Conservation (phyloP, 2,113 vertebrate genomes). For the Bostrychus sinensis region DNA sequence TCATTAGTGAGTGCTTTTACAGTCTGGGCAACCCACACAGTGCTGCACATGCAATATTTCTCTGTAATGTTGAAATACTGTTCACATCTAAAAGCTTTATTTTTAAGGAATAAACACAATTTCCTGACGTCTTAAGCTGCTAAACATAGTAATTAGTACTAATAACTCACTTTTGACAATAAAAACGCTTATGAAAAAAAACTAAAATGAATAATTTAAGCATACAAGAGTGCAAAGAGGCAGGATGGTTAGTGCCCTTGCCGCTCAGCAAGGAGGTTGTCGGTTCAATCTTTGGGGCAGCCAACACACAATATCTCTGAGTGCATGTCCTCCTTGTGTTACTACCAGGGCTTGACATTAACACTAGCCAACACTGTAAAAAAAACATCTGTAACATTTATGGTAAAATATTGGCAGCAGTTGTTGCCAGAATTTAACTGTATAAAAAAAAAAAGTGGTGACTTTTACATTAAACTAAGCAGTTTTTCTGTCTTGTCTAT, state of each 20-base stretch:
- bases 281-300: no score
- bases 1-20: constrained; percentile 1
- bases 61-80: background rate
- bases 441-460: no score
- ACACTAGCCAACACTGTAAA: no score
- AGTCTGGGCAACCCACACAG: background rate
- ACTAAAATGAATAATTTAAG: background rate
- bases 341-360: no score
- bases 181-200: background rate
- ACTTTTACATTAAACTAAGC: no score
- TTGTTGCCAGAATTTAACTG: no score
- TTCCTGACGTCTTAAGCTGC: background rate
- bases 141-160: constrained; percentile 5
- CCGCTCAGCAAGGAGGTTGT: no score
- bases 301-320: no score
- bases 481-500: no score
- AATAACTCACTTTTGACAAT: constrained; percentile 1
- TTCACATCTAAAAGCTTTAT: background rate
- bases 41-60: background rate
- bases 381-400: no score
- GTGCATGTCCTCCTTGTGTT: no score
- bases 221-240: background rate
- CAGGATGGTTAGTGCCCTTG: background rate
- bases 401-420: no score
- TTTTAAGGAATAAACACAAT: background rate